Base-by-base conservation (phyloP, 2,797 vertebrate species). In the Apodemus agrarius region DNA sequence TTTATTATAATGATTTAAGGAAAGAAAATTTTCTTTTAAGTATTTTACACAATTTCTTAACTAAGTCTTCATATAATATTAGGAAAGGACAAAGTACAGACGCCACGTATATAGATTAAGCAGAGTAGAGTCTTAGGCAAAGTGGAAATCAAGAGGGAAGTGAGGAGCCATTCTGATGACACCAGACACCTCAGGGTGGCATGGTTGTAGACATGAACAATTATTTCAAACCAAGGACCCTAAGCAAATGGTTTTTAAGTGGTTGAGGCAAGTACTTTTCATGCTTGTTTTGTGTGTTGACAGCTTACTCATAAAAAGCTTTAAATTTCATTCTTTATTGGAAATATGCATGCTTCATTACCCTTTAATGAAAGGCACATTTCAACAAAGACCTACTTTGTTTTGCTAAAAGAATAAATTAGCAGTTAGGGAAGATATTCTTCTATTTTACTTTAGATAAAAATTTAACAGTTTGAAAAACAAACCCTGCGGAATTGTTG, bases 401-500 rank as follows among this genome's bases (percentile, higher is more conserved):
- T 59, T 95, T 95, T 43, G 57, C 26, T 91, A 43, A 34, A 37
- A 91, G 31, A 95, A 94, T 81, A 2, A 75, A 93, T 9, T 79
- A 82, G 22, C 17, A 79, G 31, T 93, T 90, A 86, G 40, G 54
- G 76, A 43, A 54, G 49, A 94, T 63, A 19, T 94, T 96, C 34
- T 96, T 29, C 43, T 91, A 94, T 74, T 96, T 29, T 78, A 91
- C 24, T 87, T 91, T 59, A 96, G 52, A 82, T 22, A 89, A 92
- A 94, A 90, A 4, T 92, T 80, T 54, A 97, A 88, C 54, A 93
- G 76, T 76, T 96, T 89, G 21, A 95, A 90, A 91, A n/a, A n/a
- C n/a, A 90, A 24, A 82, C 9, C 29, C 75, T 81, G 22, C 61
- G 6, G 29, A 0, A 6, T 49, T 67, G 46, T 65, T 76, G 40